A percentile compares a stretch with the other conserved stretches of the same genome.
These are phyloP conservation scores for Lathamus discolor DNA, from an alignment of 2,113 vertebrate genomes.

Conservation along the genomic window DNA sequence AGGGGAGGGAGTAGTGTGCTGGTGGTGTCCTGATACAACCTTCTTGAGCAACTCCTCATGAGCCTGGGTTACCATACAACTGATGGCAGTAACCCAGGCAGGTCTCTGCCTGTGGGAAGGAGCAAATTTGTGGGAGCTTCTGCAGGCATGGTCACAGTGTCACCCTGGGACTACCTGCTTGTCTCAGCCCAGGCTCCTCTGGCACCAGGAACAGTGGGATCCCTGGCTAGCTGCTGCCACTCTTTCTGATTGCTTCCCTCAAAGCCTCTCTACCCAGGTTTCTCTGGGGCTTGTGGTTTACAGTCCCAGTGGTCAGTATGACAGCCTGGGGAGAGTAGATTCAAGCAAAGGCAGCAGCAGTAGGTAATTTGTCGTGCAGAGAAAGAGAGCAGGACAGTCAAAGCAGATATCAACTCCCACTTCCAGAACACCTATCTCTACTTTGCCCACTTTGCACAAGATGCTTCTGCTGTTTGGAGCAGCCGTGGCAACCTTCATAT, in stretches of 20 bases:
- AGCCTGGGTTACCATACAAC: background rate
- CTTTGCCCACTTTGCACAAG: background rate
- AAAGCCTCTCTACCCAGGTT: background rate
- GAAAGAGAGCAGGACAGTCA: background rate
- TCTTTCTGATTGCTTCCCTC: background rate
- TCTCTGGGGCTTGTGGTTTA: background rate
- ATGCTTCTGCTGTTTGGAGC: background rate
- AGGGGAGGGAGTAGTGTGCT: accelerated
- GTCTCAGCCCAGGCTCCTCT: background rate
- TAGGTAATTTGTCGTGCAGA: background rate
- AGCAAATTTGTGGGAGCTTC: background rate
- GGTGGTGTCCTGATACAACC: background rate
- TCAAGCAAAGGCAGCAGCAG: background rate
- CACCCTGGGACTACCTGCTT: background rate
- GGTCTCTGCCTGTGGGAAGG: background rate
- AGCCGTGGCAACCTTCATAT: background rate
- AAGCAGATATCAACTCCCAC: background rate
- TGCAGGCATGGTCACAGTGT: accelerated
- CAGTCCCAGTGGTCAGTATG: background rate
- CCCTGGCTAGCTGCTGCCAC: background rate
- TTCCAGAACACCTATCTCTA: background rate
- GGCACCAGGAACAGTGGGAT: background rate
- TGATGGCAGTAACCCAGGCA: background rate
- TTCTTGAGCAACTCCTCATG: background rate
- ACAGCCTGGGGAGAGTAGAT: background rate